Conservation (phyloP, 2,113 vertebrate species). For the Caloenas nicobarica region DNA sequence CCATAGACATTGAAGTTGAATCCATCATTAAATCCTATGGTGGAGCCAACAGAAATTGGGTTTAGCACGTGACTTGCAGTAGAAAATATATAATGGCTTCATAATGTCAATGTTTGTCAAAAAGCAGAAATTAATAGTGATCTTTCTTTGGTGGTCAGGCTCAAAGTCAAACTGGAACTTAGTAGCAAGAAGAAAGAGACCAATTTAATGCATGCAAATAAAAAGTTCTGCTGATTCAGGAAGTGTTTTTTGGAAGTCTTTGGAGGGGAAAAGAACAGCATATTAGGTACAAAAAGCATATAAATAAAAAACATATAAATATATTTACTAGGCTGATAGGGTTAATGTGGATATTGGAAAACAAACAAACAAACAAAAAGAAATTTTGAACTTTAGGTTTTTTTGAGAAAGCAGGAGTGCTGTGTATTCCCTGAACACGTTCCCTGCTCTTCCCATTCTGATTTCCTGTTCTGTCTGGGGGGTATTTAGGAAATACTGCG, state of each 20-base stretch:
- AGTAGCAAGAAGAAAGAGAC: neutral
- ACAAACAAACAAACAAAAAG: neutral
- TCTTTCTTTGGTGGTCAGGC: slow-evolving; percentile 29
- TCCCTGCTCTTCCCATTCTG: neutral
- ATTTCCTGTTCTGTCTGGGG: neutral
- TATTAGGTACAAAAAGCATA: neutral
- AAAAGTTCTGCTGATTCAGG: slow-evolving; percentile 17
- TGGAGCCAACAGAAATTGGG: neutral
- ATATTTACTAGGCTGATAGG: neutral
- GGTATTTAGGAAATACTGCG: neutral
- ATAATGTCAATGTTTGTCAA: neutral
- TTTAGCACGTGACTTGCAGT: neutral
- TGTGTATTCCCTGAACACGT: neutral
- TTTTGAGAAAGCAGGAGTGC: neutral
- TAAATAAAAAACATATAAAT: neutral
- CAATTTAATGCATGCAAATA: neutral
- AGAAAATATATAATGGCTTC: slow-evolving; percentile 7
- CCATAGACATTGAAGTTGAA: neutral
- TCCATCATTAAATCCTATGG: neutral
- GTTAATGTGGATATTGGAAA: neutral
- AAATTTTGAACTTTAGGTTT: neutral
- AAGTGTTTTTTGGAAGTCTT: neutral
- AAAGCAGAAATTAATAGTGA: slow-evolving; percentile 20
- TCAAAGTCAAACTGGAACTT: slow-evolving; percentile 29
- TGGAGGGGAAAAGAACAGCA: neutral